Conservation (phyloP, 1,140 invertebrate genomes). For the Calephelis nemesis region DNA sequence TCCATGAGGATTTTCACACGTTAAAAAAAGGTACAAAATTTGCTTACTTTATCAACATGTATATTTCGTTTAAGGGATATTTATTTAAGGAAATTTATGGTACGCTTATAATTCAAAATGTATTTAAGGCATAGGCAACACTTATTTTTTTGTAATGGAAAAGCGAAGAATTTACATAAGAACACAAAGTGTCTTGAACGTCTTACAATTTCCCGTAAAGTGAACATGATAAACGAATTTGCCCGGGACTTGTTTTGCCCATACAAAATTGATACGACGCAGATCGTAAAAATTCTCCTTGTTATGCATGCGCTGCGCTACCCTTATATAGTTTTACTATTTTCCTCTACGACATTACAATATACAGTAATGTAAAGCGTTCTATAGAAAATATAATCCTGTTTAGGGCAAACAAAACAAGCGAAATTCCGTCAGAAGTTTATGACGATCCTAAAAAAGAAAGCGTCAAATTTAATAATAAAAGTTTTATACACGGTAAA, state of each 20-base stretch:
- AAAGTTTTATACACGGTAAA: conserved; percentile 1
- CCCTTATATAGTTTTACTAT: conserved; percentile 12
- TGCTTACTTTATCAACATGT: too few relatives aligned
- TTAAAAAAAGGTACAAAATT: too few relatives aligned
- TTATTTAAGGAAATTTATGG: too few relatives aligned
- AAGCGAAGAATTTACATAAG: too few relatives aligned
- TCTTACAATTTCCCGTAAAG: neutral
- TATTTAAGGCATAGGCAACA: too few relatives aligned
- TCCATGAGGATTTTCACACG: too few relatives aligned
- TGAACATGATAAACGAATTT: conserved; percentile 7
- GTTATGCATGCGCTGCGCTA: conserved; percentile 4
- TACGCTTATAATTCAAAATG: too few relatives aligned
- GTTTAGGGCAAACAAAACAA: conserved; percentile 5
- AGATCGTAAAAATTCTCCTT: conserved; percentile 4
- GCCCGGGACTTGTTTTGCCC: conserved; percentile 5
- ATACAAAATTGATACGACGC: conserved; percentile 3
- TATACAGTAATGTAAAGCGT: neutral
- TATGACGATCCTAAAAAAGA: neutral
- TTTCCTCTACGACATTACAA: conserved; percentile 5
- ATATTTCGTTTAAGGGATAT: too few relatives aligned
- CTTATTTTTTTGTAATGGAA: too few relatives aligned
- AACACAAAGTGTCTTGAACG: neutral
- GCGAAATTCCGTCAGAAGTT: neutral
- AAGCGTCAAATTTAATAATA: neutral
- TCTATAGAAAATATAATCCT: neutral